A percentile compares a stretch with the other conserved stretches of the same genome.
Evolutionary conservation across 2,797 vertebrate species (phyloP).

Genomic region (Octomys mimax): DNA sequence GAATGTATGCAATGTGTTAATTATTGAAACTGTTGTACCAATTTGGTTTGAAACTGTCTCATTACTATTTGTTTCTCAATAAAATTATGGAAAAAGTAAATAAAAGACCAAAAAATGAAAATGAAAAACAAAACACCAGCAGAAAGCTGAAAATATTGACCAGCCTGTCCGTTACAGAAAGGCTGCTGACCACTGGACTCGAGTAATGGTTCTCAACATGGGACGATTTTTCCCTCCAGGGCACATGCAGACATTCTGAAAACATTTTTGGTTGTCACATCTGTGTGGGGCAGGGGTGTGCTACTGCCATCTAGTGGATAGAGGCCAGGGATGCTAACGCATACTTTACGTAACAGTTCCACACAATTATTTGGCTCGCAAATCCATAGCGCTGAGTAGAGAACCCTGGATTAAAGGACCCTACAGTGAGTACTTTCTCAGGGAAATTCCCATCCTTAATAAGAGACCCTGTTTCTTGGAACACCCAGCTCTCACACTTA

Average conservation of each 20-base stretch:
- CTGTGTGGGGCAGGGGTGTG: background rate
- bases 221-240: background rate
- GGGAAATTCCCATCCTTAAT: background rate
- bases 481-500: background rate
- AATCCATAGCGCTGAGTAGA: background rate
- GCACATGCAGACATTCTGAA: background rate
- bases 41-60: too few species aligned
- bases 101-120: too few species aligned
- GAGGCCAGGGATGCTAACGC: background rate
- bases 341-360: background rate
- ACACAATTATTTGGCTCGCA: background rate
- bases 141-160: constrained; percentile 27
- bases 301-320: constrained; percentile 37
- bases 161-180: constrained; percentile 1
- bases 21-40: too few species aligned
- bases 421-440: background rate
- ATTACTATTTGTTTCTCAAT: too few species aligned
- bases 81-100: too few species aligned
- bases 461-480: background rate
- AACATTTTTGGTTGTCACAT: background rate
- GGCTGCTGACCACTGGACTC: background rate
- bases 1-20: too few species aligned
- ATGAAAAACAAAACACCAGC: too few species aligned
- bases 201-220: constrained; percentile 2
- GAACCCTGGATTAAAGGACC: background rate